Conservation (phyloP, 2,797 vertebrate genomes). For the Hyperoplus lanceolatus region DNA sequence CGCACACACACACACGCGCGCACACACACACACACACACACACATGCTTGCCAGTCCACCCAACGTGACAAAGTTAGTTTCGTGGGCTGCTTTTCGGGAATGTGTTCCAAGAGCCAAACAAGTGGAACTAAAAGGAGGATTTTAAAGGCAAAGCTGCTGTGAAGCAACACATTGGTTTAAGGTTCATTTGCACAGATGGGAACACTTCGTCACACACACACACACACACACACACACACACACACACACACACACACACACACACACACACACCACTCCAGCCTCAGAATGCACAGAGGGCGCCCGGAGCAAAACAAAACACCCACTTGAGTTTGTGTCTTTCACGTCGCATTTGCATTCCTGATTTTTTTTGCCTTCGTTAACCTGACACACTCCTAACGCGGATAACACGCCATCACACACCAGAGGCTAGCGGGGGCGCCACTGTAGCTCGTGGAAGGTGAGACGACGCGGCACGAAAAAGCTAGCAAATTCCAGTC, state of each 20-base stretch:
- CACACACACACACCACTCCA: slow-evolving; percentile 35
- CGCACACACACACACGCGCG: slow-evolving; percentile 21
- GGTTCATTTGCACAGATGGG: slow-evolving; percentile 68
- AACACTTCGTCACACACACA: slow-evolving; percentile 41
- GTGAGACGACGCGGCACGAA: not conserved
- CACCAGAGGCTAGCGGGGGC: slow-evolving; percentile 39
- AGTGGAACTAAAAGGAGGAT: slow-evolving; percentile 63
- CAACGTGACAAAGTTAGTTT: slow-evolving; percentile 53
- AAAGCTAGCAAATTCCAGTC: not conserved
- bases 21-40: slow-evolving; percentile 20
- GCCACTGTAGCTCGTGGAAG: not conserved
- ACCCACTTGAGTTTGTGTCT: slow-evolving; percentile 51
- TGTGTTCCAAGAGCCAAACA: slow-evolving; percentile 60
- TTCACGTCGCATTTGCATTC: slow-evolving; percentile 51
- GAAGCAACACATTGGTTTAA: slow-evolving; percentile 65
- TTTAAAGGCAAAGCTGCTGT: slow-evolving; percentile 60
- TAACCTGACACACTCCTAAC: slow-evolving; percentile 41
- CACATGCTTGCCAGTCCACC: slow-evolving; percentile 32
- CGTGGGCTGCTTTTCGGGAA: slow-evolving; percentile 41
- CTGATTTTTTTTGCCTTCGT: slow-evolving; percentile 18
- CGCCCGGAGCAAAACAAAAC: slow-evolving; percentile 40
- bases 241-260: slow-evolving; percentile 10
- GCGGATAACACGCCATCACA: slow-evolving; percentile 30
- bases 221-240: slow-evolving; percentile 4
- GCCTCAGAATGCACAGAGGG: slow-evolving; percentile 20